Percentiles rank a stretch among this genome's conserved stretches.
Evolutionary conservation across 2,797 vertebrate genomes (phyloP).

Genomic region (Diceros bicornis): DNA sequence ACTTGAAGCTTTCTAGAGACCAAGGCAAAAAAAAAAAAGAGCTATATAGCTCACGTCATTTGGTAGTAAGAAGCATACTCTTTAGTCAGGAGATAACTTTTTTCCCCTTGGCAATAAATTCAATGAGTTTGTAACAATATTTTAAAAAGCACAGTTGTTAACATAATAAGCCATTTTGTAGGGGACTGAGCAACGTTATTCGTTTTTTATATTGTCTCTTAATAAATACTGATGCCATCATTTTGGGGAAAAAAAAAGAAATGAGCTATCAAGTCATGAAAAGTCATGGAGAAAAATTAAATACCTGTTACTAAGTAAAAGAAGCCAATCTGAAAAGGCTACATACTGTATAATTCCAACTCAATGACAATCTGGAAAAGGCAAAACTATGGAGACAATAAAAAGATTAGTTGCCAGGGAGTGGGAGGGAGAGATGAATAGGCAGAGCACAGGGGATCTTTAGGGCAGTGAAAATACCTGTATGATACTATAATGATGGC

Average conservation of each 20-base stretch:
- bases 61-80: not conserved
- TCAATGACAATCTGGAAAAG: not conserved
- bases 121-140: not conserved
- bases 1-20: not conserved
- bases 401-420: not conserved
- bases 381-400: not conserved
- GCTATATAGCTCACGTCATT: not conserved
- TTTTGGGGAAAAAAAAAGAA: not conserved
- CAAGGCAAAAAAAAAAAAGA: not conserved
- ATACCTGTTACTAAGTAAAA: not conserved
- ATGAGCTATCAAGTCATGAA: not conserved
- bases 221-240: not conserved
- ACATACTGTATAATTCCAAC: not conserved
- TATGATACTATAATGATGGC: not conserved
- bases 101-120: not conserved
- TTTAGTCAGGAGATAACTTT: slow-evolving; percentile 21
- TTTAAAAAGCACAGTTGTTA: slow-evolving; percentile 20
- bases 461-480: not conserved
- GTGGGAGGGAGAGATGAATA: not conserved
- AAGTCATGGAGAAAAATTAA: not conserved
- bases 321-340: not conserved
- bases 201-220: not conserved
- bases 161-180: not conserved
- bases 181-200: not conserved
- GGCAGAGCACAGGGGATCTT: not conserved